Evolutionary conservation across 2,113 vertebrate genomes (phyloP).

Genomic region (Dendrocopos noguchii): DNA sequence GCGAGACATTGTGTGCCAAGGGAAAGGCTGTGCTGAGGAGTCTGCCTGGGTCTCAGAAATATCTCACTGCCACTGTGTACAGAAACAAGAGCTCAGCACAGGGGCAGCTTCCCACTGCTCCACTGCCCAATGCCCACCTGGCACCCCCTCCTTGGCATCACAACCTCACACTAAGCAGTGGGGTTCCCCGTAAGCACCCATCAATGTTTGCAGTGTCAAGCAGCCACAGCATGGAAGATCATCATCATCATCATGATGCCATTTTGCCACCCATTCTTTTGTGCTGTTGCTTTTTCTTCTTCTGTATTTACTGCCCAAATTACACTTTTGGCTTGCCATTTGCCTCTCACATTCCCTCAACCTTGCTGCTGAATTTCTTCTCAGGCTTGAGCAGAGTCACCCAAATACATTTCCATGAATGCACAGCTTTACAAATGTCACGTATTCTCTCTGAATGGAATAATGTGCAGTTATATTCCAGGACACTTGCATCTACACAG

Average conservation of each 20-base stretch:
- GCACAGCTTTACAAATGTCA: not conserved
- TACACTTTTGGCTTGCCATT: not conserved
- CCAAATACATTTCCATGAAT: not conserved
- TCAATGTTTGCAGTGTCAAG: not conserved
- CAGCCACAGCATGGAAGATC: not conserved
- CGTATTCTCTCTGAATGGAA: not conserved
- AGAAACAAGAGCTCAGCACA: slow-evolving; percentile 32
- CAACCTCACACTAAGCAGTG: accelerated
- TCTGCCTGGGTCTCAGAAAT: not conserved
- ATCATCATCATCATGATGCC: not conserved
- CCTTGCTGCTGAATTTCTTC: not conserved
- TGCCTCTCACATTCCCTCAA: not conserved
- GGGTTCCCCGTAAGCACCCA: not conserved
- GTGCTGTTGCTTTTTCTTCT: not conserved
- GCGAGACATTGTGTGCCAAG: not conserved
- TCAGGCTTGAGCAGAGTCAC: not conserved
- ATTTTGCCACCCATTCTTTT: not conserved
- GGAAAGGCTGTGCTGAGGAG: not conserved
- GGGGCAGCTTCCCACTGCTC: not conserved
- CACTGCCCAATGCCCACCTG: accelerated
- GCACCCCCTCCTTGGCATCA: not conserved
- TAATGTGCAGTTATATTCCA: not conserved
- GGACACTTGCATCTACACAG: not conserved
- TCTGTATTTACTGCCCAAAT: not conserved
- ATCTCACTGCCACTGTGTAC: not conserved